A percentile compares a stretch with the other conserved stretches of the same genome.
These are phyloP conservation scores for Phallusia fumigata DNA, from an alignment of 23 tunicate species.

Conservation along the genomic window DNA sequence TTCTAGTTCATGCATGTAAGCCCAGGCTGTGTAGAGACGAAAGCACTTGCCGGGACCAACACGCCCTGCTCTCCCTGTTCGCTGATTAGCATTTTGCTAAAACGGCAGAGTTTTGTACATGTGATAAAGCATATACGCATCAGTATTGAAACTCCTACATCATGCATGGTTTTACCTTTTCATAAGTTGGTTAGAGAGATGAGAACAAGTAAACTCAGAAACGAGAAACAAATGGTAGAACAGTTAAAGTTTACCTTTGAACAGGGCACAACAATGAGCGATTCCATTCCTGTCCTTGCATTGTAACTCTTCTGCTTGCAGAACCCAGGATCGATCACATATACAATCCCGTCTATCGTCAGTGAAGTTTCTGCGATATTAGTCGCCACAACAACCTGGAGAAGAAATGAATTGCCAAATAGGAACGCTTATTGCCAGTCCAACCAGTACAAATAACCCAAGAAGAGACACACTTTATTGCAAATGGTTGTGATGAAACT, in stretches of 20 bases:
- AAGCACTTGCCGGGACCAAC: conserved; percentile 98
- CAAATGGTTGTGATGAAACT: no score
- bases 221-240: no score
- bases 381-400: conserved; percentile 87
- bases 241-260: conserved; percentile 52
- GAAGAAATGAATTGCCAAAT: no score
- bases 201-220: no score
- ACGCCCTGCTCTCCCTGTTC: conserved; percentile 96
- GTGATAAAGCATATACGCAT: no score
- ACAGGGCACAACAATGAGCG: conserved; percentile 92
- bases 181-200: no score
- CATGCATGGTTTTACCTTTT: no score
- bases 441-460: no score
- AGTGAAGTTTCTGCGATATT: conserved; percentile 97
- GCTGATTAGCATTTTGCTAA: conserved; percentile 89
- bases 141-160: no score
- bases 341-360: conserved; percentile 93
- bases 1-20: conserved; percentile 92
- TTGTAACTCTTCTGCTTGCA: conserved; percentile 96
- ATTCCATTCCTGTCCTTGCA: conserved; percentile 97
- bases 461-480: no score
- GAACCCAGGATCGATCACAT: conserved; percentile 97
- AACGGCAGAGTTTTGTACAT: no score
- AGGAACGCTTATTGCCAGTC: no score
- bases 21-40: conserved; percentile 97